Percentiles rank a stretch among this genome's conserved stretches.
These are phyloP conservation scores for Trachelus stipa DNA, from an alignment of 2,888 invertebrate species.

Conservation along the genomic window DNA sequence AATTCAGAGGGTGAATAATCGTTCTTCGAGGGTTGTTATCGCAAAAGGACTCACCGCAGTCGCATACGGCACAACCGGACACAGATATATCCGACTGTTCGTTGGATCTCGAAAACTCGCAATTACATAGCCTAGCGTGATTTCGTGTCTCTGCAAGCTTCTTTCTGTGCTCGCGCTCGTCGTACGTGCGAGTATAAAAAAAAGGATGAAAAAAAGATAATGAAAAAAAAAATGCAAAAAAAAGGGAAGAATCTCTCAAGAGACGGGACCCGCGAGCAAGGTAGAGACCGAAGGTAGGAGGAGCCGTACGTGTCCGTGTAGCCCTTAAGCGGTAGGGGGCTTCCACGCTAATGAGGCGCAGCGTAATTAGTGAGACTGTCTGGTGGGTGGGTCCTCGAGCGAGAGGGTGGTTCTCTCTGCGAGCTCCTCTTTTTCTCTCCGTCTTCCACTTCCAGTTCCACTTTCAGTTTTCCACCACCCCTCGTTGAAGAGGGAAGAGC, in stretches of 20 bases:
- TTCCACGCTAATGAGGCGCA: slow-evolving; percentile 65
- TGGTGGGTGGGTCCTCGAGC: slow-evolving; percentile 45
- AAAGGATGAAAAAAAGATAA: too few relatives aligned
- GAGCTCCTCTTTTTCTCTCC: slow-evolving; percentile 35
- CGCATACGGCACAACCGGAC: background rate
- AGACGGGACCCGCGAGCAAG: background rate
- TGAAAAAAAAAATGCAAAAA: background rate
- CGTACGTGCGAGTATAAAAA: too few relatives aligned
- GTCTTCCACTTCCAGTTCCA: slow-evolving; percentile 16
- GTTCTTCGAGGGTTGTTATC: background rate
- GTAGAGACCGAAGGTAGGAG: slow-evolving; percentile 22
- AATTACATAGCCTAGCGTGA: background rate
- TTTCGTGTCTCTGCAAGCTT: background rate
- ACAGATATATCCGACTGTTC: background rate
- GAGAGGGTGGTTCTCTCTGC: slow-evolving; percentile 41
- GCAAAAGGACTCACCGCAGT: background rate
- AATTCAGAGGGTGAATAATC: background rate
- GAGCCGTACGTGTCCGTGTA: slow-evolving; percentile 52
- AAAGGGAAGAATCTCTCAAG: background rate
- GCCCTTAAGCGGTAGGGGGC: slow-evolving; percentile 50
- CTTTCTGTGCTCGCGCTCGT: background rate
- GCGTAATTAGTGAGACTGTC: slow-evolving; percentile 67
- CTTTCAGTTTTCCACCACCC: background rate
- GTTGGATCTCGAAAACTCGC: background rate
- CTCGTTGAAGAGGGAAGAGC: background rate